Base-by-base conservation (phyloP, 2,113 vertebrate species). In the Pelecanoides urinatrix region DNA sequence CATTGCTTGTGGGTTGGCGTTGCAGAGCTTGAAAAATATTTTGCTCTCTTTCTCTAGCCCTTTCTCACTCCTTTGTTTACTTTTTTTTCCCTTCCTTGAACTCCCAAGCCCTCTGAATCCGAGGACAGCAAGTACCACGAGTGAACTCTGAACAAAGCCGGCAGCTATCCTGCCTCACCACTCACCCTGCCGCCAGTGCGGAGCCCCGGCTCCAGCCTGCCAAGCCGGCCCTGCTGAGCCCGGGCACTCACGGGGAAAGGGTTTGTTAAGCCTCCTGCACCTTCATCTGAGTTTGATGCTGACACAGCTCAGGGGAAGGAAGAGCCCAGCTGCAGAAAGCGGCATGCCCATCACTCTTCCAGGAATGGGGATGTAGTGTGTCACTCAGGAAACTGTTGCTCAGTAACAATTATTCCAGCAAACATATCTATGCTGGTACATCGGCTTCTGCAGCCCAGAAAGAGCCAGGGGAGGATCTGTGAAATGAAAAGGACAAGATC, bases 1-100 rank as follows among this genome's bases (percentile, higher is more conserved):
- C 79, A 47, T 62, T 0, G 0, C 29, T 9, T 5, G 0, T 9
- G 25, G 53, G 40, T 0, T 76, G 62, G 90, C 4, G 2, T 10
- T 83, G 68, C 79, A 90, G 40, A 71, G 55, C 52, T 94, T 94
- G 42, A 87, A 63, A 89, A 89, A 85, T 87, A 87, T 68, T 95
- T 95, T 74, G 22, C n/a, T 70, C 21, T 79, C 59, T 75, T 66
- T 82, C 78, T 79, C 10, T 71, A 86, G 45, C 38, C 2, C 0
- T 93, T 88, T 82, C 47, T 84, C 70, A 40, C 22, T 56, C 45
- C 36, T 49, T 75, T 74, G 12, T 58, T 79, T 45, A 5, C 5
- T 13, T 59, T 47, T 62, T 59, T 62, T 59, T 58, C 9, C 2
- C 40, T 72, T 50, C 53, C 61, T 81, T 85, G 53, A 87, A 42